phyloP scores from a whole-genome alignment of 2,797 vertebrate genomes.

The Gymnocypris eckloni region DNA sequence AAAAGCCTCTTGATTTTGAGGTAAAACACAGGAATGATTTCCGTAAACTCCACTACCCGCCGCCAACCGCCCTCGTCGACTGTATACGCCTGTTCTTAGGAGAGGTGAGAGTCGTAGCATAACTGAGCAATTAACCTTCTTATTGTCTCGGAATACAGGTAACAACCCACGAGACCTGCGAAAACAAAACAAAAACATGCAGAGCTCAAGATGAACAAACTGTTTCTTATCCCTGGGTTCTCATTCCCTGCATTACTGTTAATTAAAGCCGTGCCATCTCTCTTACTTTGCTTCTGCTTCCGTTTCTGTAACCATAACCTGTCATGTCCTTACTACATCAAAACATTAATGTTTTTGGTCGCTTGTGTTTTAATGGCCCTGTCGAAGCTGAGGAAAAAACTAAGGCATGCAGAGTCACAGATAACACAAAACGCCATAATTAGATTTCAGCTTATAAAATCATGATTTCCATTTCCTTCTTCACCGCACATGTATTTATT shows the following conservation, averaged over 20 bases:
- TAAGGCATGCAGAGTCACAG: slow-evolving; percentile 73
- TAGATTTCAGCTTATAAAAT: slow-evolving; percentile 68
- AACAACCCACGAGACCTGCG: slow-evolving; percentile 26
- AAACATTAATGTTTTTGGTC: slow-evolving; percentile 76
- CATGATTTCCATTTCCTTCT: slow-evolving; percentile 65
- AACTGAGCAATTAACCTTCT: slow-evolving; percentile 49
- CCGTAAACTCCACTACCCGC: not conserved
- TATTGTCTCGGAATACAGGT: slow-evolving; percentile 26
- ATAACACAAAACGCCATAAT: slow-evolving; percentile 72
- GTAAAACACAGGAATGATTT: slow-evolving; percentile 4
- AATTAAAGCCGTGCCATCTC: slow-evolving; percentile 35
- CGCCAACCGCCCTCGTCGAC: not conserved
- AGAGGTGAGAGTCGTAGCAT: slow-evolving; percentile 18
- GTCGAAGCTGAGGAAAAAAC: slow-evolving; percentile 79
- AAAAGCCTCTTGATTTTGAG: slow-evolving; percentile 29
- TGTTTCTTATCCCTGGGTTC: slow-evolving; percentile 34
- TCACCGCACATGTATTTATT: slow-evolving; percentile 60
- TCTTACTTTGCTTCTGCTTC: not conserved
- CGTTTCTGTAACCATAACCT: slow-evolving; percentile 71
- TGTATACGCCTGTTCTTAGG: not conserved
- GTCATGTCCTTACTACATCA: slow-evolving; percentile 76
- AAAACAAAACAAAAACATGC: slow-evolving; percentile 46
- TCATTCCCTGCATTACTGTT: slow-evolving; percentile 33
- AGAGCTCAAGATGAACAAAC: slow-evolving; percentile 42
- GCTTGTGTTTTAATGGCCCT: slow-evolving; percentile 77